Evolutionary conservation across 2,797 vertebrate genomes (phyloP), one percentile per base, ranked within the genome.

Genomic region (Alosa sapidissima): DNA sequence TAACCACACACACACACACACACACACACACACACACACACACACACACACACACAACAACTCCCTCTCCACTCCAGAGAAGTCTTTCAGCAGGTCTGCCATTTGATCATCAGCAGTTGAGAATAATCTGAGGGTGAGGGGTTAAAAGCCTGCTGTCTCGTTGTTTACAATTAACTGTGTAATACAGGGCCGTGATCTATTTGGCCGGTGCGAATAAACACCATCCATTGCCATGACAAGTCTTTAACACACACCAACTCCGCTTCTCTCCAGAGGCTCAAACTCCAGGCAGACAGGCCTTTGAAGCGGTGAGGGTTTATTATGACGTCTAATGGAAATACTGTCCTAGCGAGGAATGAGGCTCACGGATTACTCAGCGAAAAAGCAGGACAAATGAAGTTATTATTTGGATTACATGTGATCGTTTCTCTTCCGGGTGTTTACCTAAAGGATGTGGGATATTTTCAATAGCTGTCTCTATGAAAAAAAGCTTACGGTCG

Each of bases 61-160:
- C 1, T 5, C 72, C 72, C 41, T 47, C 36, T 6, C 19, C 72
- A 72, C 10, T 36, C 65, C 13, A 14, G 65, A 72, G 62, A 24
- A 65, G 62, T 24, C 60, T 62, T 62, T 60, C 21, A 62, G 60
- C 60, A 62, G 62, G 62, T 36, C 72, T 78, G 16, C 36, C 8
- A 78, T 82, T 84, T 87, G 86, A 87, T 89, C 85, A 87, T 82
- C 83, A 68, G 68, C 83, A 54, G 58, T 87, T 65, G 83, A 81
- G 86, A 88, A 87, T 87, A 90, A 89, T 90, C 85, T 85, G 75
- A 85, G 86, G 87, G 89, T 88, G 83, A 88, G 81, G 89, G 90
- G 88, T 90, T 91, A 91, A 91, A 91, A 91, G 89, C 89, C 87
- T 88, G 83, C 86, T 85, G 84, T 65, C 78, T 87, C 89, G 88